Base-by-base conservation (phyloP, 1,140 invertebrate genomes). In the Drosophila virilis region DNA sequence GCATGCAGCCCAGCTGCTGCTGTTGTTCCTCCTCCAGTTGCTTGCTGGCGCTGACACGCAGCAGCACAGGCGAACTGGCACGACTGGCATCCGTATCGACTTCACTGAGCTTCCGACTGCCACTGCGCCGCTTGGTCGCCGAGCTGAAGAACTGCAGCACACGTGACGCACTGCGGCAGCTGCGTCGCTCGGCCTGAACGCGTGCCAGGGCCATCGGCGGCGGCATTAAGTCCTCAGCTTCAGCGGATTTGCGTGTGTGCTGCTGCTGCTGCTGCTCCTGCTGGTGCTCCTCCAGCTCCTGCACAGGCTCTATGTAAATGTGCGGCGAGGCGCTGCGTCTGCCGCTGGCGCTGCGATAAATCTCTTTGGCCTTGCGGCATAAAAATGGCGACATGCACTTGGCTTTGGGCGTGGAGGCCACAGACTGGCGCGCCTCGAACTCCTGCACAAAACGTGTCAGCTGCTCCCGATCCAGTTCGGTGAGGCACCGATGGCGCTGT, bases 121-220 rank as follows among this genome's bases (percentile, higher is more conserved):
- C 54, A n/a, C 71, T 73, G n/a, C 82, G 67, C 12, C 79, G 42
- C 46, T 91, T 91, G 33, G 80, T 70, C 15, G 81, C 81, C 54
- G 82, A 86, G 42, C 82, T 91, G 33, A 91, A 80, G 74, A 91
- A 91, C 50, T 91, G 91, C 51, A 91, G 61, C 22, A 91, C 85
- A 1, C 88, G 88, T 1, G 78, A 75, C 9, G 90, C 89, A 65
- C 79, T 90, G 68, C 90, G 89, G 52, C 82, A 91, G 43, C 89
- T 91, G 40, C 84, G 72, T 1, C 89, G 78, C 33, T 91, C 89
- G 2, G 78, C 73, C 43, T 91, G 89, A 7, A 78, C 76, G 4
- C 89, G 80, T 8, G 82, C 84, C 51, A 91, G 32, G 1, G 78
- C 80, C 71, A 70, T 75, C 10, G 89, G 80, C 8, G 89, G 84